phyloP scores from a whole-genome alignment of 2,113 vertebrate species.

The Chloroceryle aenea region DNA sequence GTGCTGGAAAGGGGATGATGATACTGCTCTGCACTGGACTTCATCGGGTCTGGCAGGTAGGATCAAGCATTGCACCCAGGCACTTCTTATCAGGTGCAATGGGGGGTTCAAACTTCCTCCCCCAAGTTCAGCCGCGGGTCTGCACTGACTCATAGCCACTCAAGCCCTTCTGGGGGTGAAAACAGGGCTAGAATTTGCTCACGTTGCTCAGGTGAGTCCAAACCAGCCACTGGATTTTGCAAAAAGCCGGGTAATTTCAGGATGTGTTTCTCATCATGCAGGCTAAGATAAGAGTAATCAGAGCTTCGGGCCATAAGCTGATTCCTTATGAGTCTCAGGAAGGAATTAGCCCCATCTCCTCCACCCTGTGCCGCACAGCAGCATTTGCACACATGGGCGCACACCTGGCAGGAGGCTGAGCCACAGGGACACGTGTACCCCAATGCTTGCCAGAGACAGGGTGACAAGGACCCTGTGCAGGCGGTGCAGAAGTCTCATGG shows the following conservation, averaged over 20 bases:
- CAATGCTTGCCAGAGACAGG: rapidly evolving
- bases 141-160: not conserved
- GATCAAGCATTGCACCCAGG: not conserved
- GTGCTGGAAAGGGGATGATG: not conserved
- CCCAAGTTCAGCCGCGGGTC: not conserved
- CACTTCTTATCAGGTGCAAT: not conserved
- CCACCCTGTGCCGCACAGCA: not conserved
- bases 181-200: not conserved
- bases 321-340: conserved; percentile 42
- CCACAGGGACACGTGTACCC: rapidly evolving
- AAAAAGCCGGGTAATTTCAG: conserved; percentile 11
- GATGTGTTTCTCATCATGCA: not conserved
- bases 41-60: not conserved
- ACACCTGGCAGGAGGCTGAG: not conserved
- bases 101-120: not conserved
- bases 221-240: not conserved
- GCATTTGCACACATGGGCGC: not conserved
- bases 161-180: not conserved
- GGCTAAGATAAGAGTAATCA: conserved; percentile 50
- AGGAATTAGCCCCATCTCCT: conserved; percentile 28
- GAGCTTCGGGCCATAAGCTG: conserved; percentile 7
- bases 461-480: not conserved
- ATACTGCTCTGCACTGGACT: not conserved
- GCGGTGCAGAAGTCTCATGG: rapidly evolving
- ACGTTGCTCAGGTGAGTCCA: rapidly evolving